These are phyloP conservation scores for Eupithecia subfuscata DNA, from an alignment of 2,888 invertebrate species.

Conservation along the genomic window DNA sequence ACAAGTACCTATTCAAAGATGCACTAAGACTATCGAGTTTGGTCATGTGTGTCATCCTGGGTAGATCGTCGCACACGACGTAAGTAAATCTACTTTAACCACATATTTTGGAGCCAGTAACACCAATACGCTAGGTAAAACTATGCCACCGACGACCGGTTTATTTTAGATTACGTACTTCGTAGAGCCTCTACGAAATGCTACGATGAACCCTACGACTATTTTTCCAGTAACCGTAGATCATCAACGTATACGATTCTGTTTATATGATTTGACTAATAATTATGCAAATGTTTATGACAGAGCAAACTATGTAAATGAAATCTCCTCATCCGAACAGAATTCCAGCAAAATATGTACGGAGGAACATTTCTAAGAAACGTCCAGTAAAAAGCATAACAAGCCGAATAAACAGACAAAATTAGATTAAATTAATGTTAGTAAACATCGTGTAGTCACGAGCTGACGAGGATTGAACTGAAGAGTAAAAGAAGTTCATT, in stretches of 20 bases:
- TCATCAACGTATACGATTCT: neutral
- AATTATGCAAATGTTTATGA: neutral
- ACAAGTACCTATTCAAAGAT: no score
- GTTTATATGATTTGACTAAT: neutral
- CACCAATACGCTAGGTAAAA: neutral
- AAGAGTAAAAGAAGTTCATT: conserved; percentile 75
- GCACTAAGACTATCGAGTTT: no score
- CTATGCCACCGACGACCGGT: neutral
- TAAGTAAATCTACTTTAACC: no score
- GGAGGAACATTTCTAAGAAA: conserved; percentile 21
- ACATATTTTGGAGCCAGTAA: neutral
- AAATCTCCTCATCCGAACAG: neutral
- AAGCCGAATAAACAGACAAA: conserved; percentile 53
- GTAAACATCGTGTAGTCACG: conserved; percentile 65
- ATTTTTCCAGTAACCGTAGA: neutral
- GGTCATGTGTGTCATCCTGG: no score
- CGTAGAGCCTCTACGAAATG: conserved; percentile 32
- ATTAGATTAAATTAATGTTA: conserved; percentile 72
- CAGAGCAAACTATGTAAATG: neutral
- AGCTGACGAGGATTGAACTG: conserved; percentile 60
- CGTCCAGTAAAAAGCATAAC: conserved; percentile 27
- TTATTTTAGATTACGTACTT: conserved; percentile 1
- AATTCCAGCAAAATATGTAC: conserved; percentile 17
- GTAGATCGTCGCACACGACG: no score
- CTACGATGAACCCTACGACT: conserved; percentile 18